These are phyloP conservation scores for Cottoperca gobio DNA, from an alignment of 2,797 vertebrate genomes.

Conservation along the genomic window DNA sequence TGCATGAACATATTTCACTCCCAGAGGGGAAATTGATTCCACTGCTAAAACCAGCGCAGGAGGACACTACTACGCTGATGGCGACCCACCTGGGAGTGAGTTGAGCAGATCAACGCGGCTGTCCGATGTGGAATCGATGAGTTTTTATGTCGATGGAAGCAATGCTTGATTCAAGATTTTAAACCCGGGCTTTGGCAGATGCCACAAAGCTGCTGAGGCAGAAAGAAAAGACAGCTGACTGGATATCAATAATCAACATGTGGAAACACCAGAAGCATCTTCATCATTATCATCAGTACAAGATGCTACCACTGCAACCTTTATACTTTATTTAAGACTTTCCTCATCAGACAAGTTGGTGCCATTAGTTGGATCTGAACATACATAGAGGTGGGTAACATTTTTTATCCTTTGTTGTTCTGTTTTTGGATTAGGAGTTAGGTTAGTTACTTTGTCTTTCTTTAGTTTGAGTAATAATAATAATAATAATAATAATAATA, in stretches of 20 bases:
- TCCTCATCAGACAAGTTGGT: too few relatives aligned
- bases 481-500: too few relatives aligned
- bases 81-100: background rate
- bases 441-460: too few relatives aligned
- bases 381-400: too few relatives aligned
- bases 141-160: conserved; percentile 34
- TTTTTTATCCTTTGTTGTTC: too few relatives aligned
- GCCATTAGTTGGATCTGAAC: too few relatives aligned
- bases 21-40: background rate
- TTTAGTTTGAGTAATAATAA: too few relatives aligned
- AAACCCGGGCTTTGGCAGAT: conserved; percentile 46
- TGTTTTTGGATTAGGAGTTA: too few relatives aligned
- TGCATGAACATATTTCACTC: background rate
- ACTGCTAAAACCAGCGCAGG: background rate
- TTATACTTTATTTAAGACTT: background rate
- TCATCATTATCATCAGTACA: background rate
- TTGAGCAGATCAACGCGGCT: background rate
- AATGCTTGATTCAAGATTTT: conserved; percentile 24
- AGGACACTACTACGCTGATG: background rate
- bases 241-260: conserved; percentile 34
- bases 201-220: conserved; percentile 47
- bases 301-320: background rate
- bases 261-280: background rate
- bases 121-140: conserved; percentile 27
- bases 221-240: conserved; percentile 17